A percentile compares a stretch with the other conserved stretches of the same genome.
These are phyloP conservation scores for Megastigmus dorsalis DNA, from an alignment of 2,888 invertebrate genomes.

Conservation along the genomic window DNA sequence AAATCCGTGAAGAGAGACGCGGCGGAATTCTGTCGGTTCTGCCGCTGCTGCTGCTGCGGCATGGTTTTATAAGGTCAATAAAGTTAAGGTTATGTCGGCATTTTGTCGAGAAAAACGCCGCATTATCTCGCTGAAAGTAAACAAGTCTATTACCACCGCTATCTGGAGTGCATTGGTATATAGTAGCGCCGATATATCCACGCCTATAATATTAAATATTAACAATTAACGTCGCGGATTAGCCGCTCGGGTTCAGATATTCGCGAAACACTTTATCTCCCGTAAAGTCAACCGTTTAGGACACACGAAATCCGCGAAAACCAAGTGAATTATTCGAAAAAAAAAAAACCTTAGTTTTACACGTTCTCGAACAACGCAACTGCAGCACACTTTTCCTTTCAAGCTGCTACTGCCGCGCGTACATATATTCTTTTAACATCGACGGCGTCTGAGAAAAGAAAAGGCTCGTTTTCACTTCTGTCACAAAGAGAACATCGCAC, in stretches of 20 bases:
- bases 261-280: too few relatives aligned
- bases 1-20: too few relatives aligned
- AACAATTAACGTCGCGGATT: not conserved
- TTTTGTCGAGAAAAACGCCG: slow-evolving; percentile 19
- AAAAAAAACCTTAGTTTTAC: not conserved
- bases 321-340: too few relatives aligned
- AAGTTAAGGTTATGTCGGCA: slow-evolving; percentile 47
- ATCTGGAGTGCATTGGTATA: slow-evolving; percentile 16
- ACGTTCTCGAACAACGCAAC: too few relatives aligned
- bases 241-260: too few relatives aligned
- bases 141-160: slow-evolving; percentile 45
- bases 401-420: not conserved
- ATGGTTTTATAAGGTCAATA: slow-evolving; percentile 42
- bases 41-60: too few relatives aligned
- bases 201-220: not conserved
- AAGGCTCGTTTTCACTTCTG: slow-evolving; percentile 43
- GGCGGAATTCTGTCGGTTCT: too few relatives aligned
- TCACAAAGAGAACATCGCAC: not conserved
- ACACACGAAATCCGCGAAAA: too few relatives aligned
- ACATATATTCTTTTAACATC: not conserved
- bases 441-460: not conserved
- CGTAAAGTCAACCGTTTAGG: too few relatives aligned
- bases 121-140: slow-evolving; percentile 45
- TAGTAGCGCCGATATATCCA: slow-evolving; percentile 4
- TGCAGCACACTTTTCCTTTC: slow-evolving; percentile 19